A percentile compares a stretch with the other conserved stretches of the same genome.
Conservation (phyloP, 92 coral and sea anemone genomes). For the Heteractis magnifica region DNA sequence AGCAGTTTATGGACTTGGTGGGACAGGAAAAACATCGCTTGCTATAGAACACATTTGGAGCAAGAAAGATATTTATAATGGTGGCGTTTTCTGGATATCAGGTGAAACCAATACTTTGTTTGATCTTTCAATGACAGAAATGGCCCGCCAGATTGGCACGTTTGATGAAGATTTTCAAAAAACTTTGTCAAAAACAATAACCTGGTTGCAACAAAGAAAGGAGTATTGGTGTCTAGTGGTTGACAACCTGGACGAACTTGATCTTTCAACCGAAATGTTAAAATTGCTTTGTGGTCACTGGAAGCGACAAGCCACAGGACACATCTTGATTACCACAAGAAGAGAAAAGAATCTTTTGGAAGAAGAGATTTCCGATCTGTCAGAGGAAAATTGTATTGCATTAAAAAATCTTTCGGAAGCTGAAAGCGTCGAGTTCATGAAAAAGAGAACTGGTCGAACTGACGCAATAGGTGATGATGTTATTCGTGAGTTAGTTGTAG, state of each 20-base stretch:
- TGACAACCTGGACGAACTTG: slow-evolving; percentile 68
- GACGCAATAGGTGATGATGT: slow-evolving; percentile 19
- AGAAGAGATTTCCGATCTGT: slow-evolving; percentile 48
- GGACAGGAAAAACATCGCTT: slow-evolving; percentile 82
- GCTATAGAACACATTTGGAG: slow-evolving; percentile 70
- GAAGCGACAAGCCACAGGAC: slow-evolving; percentile 63
- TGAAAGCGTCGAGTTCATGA: slow-evolving; percentile 55
- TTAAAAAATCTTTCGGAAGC: slow-evolving; percentile 41
- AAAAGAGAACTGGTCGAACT: slow-evolving; percentile 29
- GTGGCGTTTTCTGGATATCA: slow-evolving; percentile 86
- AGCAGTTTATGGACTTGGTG: slow-evolving; percentile 80
- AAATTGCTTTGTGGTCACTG: slow-evolving; percentile 62
- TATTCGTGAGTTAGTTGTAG: too few species aligned
- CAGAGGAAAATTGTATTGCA: slow-evolving; percentile 47
- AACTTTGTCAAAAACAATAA: slow-evolving; percentile 55
- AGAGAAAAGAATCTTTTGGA: slow-evolving; percentile 50
- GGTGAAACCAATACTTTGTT: slow-evolving; percentile 65
- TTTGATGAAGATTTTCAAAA: slow-evolving; percentile 42
- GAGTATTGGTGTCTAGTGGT: slow-evolving; percentile 64
- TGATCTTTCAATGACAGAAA: slow-evolving; percentile 29
- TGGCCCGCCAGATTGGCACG: slow-evolving; percentile 68
- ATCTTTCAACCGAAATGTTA: slow-evolving; percentile 55
- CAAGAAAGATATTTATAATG: slow-evolving; percentile 51
- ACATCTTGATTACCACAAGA: slow-evolving; percentile 66
- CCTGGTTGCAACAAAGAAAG: slow-evolving; percentile 32